Base-by-base conservation (phyloP, 2,888 invertebrate genomes). In the Eulithis prunata region DNA sequence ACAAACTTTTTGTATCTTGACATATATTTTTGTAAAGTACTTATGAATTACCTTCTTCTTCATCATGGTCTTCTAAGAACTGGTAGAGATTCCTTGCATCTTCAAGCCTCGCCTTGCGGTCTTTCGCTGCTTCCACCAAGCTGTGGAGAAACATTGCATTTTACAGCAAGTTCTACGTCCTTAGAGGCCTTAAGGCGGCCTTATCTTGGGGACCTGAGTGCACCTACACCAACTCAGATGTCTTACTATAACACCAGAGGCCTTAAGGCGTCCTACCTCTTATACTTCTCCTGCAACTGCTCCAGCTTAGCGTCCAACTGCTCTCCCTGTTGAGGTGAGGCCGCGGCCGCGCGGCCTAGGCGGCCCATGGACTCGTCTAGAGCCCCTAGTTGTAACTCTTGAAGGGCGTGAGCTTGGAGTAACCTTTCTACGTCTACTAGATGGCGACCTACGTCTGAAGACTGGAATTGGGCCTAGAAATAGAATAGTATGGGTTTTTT, bases 61-160 rank as follows among this genome's bases (percentile, higher is more conserved):
- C 99, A 78, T 99, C 99, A 77, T 98, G 97, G 83, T 99, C 99
- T 87, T 99, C 98, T 65, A 99, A 92, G 90, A 99, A 99, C 89
- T 99, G 98, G 91, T 97, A 99, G 79, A 98, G 97, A 81, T 97
- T 97, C 66, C 98, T 94, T 0, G 98, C 98, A 79, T 99, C 98
- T 85, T 99, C 98, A 12, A 99, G 91, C 12, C 97, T 94, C 0
- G 95, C 96, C 71, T 98, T 96, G 7, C 98, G 95, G 75, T 96
- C 95, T 62, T 96, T 95, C 51, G 96, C 96, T 46, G 96, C 94
- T 54, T 96, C 95, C 12, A 95, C 92, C 66, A 97, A 82, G 55
- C 95, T 96, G 76, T 0, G 38, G 38, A 38, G 21, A 59, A 54
- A 4, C 10, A 62, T 7, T 8, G 6, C 32, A 28, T 43, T 28